Evolutionary conservation across 2,113 vertebrate species (phyloP).

Genomic region (Pseudorhombus dupliciocellatus): DNA sequence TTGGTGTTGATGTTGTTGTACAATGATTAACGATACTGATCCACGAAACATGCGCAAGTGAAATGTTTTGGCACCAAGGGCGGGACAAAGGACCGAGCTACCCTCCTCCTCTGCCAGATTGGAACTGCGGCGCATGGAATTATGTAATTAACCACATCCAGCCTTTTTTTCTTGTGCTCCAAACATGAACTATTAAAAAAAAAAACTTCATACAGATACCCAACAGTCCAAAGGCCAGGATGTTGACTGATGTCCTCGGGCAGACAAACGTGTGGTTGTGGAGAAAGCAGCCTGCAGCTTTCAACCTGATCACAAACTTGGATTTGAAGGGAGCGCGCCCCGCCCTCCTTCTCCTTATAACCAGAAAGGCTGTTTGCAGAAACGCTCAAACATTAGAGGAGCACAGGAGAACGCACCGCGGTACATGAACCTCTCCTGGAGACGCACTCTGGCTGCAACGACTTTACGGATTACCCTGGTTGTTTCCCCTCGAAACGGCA

Average conservation of each 20-base stretch:
- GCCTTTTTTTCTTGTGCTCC: constrained; percentile 9
- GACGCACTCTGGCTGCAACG: constrained; percentile 56
- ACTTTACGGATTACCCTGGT: constrained; percentile 73
- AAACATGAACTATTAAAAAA: constrained; percentile 35
- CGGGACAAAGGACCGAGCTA: constrained; percentile 11
- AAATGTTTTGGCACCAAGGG: neutral
- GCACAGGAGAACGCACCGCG: constrained; percentile 67
- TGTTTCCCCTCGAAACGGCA: constrained; percentile 32
- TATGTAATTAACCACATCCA: constrained; percentile 24
- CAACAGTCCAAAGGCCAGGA: neutral
- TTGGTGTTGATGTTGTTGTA: constrained; percentile 22
- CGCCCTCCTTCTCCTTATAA: constrained; percentile 83
- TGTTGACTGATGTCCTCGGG: constrained; percentile 34
- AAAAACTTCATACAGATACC: neutral
- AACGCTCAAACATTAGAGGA: constrained; percentile 73
- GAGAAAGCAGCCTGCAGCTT: constrained; percentile 41
- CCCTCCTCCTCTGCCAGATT: constrained; percentile 12
- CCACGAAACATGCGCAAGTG: constrained; percentile 16
- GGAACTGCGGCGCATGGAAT: constrained; percentile 11
- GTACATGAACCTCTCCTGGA: constrained; percentile 59
- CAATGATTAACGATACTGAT: constrained; percentile 47
- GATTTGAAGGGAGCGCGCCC: constrained; percentile 69
- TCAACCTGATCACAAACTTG: constrained; percentile 75
- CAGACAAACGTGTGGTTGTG: constrained; percentile 49
- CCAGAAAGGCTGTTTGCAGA: constrained; percentile 68